Evolutionary conservation across 1,140 invertebrate genomes (phyloP).

Genomic region (Lasaia peninsularis): DNA sequence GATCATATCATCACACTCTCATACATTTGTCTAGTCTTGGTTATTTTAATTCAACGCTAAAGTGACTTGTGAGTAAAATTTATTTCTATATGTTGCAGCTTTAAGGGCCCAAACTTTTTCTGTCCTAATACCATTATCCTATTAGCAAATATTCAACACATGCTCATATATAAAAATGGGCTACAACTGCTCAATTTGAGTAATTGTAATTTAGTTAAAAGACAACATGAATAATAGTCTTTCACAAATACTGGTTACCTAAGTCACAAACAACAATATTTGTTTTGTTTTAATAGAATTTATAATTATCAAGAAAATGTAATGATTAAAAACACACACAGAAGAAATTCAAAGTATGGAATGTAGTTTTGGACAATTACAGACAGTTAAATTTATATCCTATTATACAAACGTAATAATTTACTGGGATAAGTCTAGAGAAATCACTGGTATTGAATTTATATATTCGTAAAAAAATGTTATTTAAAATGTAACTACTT

Average conservation of each 20-base stretch:
- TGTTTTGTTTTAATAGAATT: slow-evolving; percentile 6
- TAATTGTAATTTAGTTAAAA: slow-evolving; percentile 5
- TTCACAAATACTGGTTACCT: slow-evolving; percentile 6
- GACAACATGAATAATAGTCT: background rate
- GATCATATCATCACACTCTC: slow-evolving; percentile 43
- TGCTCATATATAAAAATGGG: background rate
- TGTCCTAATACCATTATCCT: slow-evolving; percentile 2
- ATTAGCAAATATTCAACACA: slow-evolving; percentile 9
- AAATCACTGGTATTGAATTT: background rate
- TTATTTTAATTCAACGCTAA: slow-evolving; percentile 15
- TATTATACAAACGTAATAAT: background rate
- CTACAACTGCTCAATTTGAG: slow-evolving; percentile 8
- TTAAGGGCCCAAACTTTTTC: background rate
- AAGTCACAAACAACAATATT: background rate
- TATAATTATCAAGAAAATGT: slow-evolving; percentile 8
- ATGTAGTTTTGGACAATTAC: slow-evolving; percentile 9
- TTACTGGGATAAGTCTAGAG: background rate
- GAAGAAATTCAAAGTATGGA: slow-evolving; percentile 3
- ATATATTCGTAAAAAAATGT: too few relatives aligned
- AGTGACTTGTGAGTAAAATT: slow-evolving; percentile 6
- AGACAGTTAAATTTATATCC: background rate
- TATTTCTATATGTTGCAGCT: slow-evolving; percentile 13
- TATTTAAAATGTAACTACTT: background rate
- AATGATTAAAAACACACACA: slow-evolving; percentile 11
- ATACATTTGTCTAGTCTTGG: slow-evolving; percentile 14